Evolutionary conservation across 2,888 invertebrate species (phyloP).

Genomic region (Malthinus seriepunctatus): DNA sequence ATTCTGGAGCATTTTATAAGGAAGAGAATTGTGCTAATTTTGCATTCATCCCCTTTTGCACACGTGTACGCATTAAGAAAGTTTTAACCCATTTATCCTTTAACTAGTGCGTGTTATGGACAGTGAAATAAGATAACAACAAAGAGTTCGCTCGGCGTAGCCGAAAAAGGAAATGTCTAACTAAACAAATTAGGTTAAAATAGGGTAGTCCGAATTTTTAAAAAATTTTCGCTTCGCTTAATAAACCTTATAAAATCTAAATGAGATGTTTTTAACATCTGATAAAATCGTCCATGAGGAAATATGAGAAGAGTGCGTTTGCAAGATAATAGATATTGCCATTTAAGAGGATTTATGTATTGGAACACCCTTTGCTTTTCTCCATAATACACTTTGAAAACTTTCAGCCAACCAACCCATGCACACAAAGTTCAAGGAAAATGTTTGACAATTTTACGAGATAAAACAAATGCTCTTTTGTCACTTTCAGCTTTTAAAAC

Average conservation of each 20-base stretch:
- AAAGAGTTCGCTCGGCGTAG: background rate
- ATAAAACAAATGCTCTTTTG: no score
- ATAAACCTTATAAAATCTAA: conserved; percentile 2
- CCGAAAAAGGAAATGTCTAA: background rate
- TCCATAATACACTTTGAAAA: background rate
- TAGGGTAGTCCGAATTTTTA: background rate
- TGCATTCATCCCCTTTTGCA: conserved; percentile 12
- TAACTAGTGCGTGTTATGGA: conserved; percentile 7
- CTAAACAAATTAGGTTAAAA: background rate
- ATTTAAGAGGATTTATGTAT: conserved; percentile 14
- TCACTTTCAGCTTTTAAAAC: no score
- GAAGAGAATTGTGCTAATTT: conserved; percentile 3
- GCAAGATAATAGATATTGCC: conserved; percentile 16
- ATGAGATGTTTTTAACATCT: conserved; percentile 18
- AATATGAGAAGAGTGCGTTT: conserved; percentile 10
- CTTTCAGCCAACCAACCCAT: background rate
- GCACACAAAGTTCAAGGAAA: background rate
- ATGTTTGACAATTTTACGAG: background rate
- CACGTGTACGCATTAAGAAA: conserved; percentile 18
- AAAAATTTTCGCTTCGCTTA: background rate
- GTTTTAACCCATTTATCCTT: conserved; percentile 14
- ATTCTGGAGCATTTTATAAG: no score
- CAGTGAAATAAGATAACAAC: conserved; percentile 1
- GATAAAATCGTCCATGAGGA: conserved; percentile 12
- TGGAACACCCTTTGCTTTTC: conserved; percentile 8